Percentiles rank a stretch among this genome's conserved stretches.
These are phyloP conservation scores for Muntiacus muntjak DNA, from an alignment of 2,113 vertebrate species.

Conservation along the genomic window DNA sequence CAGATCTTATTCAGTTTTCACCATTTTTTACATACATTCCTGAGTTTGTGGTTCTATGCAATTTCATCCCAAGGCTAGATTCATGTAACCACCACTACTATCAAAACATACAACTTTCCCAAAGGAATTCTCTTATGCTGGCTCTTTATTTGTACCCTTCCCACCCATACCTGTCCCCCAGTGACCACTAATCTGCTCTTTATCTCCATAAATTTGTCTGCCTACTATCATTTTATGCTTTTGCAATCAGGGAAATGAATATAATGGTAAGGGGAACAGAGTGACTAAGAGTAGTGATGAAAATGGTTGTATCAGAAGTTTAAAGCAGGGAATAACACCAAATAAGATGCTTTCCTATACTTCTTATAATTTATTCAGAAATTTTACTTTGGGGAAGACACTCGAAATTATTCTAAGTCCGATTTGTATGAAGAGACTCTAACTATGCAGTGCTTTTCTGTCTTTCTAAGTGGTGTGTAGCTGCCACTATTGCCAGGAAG, in stretches of 20 bases:
- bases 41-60: not conserved
- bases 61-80: not conserved
- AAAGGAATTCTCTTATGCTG: not conserved
- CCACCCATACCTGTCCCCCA: not conserved
- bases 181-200: not conserved
- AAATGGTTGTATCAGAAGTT: not conserved
- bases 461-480: not conserved
- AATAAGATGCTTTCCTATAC: not conserved
- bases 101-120: not conserved
- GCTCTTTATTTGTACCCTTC: not conserved
- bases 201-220: not conserved
- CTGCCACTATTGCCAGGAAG: not conserved
- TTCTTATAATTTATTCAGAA: not conserved
- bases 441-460: not conserved
- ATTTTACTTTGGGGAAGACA: not conserved
- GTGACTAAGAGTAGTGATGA: not conserved
- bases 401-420: not conserved
- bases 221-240: not conserved
- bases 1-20: not conserved
- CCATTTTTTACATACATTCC: not conserved
- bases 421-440: not conserved
- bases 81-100: not conserved
- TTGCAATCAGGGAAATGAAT: not conserved
- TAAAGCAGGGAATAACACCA: not conserved
- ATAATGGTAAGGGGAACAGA: not conserved